A percentile compares a stretch with the other conserved stretches of the same genome.
phyloP scores from a whole-genome alignment of 2,797 vertebrate genomes.

The Ciconia nigra region DNA sequence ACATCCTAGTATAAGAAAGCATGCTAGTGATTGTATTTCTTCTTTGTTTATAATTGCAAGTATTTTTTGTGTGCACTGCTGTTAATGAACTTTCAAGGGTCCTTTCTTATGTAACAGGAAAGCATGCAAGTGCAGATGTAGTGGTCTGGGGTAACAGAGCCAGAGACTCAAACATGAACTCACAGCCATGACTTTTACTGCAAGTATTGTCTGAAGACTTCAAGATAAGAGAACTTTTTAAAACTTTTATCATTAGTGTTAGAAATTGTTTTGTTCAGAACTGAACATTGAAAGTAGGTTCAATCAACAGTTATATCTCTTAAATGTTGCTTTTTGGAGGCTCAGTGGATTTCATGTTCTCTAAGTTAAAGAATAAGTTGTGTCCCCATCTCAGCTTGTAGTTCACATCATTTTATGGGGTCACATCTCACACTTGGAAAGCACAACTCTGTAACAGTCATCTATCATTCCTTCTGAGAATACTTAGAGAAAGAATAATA shows the following conservation, averaged over 20 bases:
- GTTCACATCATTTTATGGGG: background rate
- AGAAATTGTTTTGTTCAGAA: background rate
- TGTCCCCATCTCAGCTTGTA: background rate
- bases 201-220: background rate
- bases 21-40: background rate
- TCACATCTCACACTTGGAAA: background rate
- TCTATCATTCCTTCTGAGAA: background rate
- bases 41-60: background rate
- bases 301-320: background rate
- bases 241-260: background rate
- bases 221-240: background rate
- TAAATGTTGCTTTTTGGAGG: background rate
- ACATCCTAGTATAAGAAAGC: background rate
- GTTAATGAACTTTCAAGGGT: background rate
- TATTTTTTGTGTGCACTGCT: background rate
- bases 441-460: background rate
- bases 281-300: background rate
- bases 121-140: background rate
- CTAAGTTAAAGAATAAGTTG: background rate
- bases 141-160: background rate
- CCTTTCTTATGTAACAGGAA: background rate
- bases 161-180: background rate
- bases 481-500: background rate
- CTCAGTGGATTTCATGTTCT: background rate
- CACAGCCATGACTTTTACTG: background rate